A percentile compares a stretch with the other conserved stretches of the same genome.
Evolutionary conservation across 1,140 invertebrate species (phyloP).

Genomic region (Sinonovacula constricta): DNA sequence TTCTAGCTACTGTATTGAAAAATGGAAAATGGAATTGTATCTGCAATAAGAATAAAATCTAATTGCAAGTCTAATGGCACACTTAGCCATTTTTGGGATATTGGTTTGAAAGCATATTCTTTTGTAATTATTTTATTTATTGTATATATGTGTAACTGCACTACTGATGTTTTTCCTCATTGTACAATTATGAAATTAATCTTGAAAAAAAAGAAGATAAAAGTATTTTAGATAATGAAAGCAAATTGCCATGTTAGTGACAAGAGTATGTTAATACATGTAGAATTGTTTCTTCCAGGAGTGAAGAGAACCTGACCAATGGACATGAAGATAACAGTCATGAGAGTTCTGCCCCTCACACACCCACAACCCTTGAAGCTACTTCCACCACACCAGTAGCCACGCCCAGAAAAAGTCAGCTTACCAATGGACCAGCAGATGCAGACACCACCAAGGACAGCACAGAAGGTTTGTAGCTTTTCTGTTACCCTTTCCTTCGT

Average conservation of each 20-base stretch:
- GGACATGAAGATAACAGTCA: slow-evolving; percentile 35
- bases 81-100: too few species aligned
- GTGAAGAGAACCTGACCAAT: slow-evolving; percentile 42
- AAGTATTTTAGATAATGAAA: neutral
- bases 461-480: slow-evolving; percentile 40
- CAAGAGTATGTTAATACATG: neutral
- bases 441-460: slow-evolving; percentile 46
- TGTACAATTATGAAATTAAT: neutral
- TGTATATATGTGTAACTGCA: too few species aligned
- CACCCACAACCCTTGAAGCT: slow-evolving; percentile 10
- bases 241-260: neutral
- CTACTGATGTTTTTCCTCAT: neutral
- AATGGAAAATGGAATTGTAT: too few species aligned
- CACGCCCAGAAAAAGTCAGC: neutral
- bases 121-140: too few species aligned
- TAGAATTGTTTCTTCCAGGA: slow-evolving; percentile 19
- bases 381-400: slow-evolving; percentile 25
- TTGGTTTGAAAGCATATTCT: too few species aligned
- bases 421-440: slow-evolving; percentile 30
- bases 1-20: too few species aligned
- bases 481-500: too few species aligned
- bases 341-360: slow-evolving; percentile 25
- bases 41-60: too few species aligned
- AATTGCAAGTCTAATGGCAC: too few species aligned
- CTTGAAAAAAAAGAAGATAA: too few species aligned